Percentiles rank a stretch among this genome's conserved stretches.
These are phyloP conservation scores for Argya squamiceps DNA, from an alignment of 2,797 vertebrate species.

Conservation along the genomic window DNA sequence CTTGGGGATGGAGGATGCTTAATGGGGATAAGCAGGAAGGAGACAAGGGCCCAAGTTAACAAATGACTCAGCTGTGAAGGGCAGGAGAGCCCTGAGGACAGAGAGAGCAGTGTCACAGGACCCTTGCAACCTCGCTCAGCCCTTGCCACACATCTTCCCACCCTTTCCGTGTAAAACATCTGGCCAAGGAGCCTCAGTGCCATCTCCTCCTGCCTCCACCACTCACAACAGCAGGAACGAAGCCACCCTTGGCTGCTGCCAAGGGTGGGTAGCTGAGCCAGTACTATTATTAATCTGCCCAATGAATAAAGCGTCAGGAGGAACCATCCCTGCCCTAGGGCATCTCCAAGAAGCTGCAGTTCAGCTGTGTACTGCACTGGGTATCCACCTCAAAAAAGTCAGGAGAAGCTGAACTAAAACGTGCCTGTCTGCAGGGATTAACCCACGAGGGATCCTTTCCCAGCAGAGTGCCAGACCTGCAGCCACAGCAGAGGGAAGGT, in stretches of 20 bases:
- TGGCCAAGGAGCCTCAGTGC: neutral
- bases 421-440: neutral
- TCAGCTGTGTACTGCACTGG: neutral
- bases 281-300: neutral
- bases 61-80: neutral
- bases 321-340: neutral
- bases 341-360: neutral
- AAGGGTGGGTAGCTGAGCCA: neutral
- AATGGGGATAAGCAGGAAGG: neutral
- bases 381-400: neutral
- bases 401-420: neutral
- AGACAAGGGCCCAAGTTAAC: neutral
- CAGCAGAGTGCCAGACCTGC: neutral
- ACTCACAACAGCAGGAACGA: fast-evolving
- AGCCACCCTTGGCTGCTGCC: neutral
- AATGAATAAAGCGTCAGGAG: fast-evolving
- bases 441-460: neutral
- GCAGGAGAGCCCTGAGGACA: neutral
- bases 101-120: neutral
- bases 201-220: neutral
- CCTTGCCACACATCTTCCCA: fast-evolving
- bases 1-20: neutral
- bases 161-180: fast-evolving
- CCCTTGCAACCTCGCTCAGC: neutral
- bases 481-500: neutral